phyloP scores from a whole-genome alignment of 2,113 vertebrate species.

The Cheirogaleus medius region DNA sequence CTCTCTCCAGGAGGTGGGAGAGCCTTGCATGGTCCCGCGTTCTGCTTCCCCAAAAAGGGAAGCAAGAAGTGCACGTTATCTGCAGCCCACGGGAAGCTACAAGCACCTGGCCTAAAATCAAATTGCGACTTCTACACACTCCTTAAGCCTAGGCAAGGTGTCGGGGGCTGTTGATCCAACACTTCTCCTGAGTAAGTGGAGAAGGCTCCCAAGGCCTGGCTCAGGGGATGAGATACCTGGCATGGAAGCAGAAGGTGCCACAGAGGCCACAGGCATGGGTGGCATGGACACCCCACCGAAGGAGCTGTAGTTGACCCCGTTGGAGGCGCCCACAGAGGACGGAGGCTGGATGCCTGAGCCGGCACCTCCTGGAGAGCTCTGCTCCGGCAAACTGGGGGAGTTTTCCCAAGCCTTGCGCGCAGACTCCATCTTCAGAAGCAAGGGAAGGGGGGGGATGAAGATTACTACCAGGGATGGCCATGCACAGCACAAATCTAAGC shows the following conservation, averaged over 20 bases:
- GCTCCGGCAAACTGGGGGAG: constrained; percentile 96
- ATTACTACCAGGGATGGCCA: constrained; percentile 15
- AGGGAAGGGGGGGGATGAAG: not conserved
- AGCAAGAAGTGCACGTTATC: accelerated
- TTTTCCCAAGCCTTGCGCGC: constrained; percentile 99
- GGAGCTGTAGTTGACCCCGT: constrained; percentile 95
- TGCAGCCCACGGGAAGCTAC: not conserved
- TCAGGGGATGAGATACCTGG: constrained; percentile 87
- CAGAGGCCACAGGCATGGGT: constrained; percentile 97
- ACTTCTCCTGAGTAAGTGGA: accelerated
- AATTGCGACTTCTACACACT: too few relatives aligned
- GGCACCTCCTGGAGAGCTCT: constrained; percentile 91
- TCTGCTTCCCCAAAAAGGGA: not conserved
- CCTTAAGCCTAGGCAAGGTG: accelerated
- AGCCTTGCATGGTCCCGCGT: accelerated
- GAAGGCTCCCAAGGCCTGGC: not conserved
- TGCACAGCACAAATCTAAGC: not conserved
- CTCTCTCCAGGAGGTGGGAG: not conserved
- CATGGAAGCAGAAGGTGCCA: constrained; percentile 97
- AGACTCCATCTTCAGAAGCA: constrained; percentile 93
- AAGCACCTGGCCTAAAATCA: not conserved
- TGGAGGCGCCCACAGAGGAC: constrained; percentile 94
- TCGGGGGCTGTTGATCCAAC: not conserved
- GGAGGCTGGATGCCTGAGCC: constrained; percentile 92
- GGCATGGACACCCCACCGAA: constrained; percentile 98